Percentiles rank a stretch among this genome's conserved stretches.
Conservation (phyloP, 2,113 vertebrate species). For the Corydoras maculifer region DNA sequence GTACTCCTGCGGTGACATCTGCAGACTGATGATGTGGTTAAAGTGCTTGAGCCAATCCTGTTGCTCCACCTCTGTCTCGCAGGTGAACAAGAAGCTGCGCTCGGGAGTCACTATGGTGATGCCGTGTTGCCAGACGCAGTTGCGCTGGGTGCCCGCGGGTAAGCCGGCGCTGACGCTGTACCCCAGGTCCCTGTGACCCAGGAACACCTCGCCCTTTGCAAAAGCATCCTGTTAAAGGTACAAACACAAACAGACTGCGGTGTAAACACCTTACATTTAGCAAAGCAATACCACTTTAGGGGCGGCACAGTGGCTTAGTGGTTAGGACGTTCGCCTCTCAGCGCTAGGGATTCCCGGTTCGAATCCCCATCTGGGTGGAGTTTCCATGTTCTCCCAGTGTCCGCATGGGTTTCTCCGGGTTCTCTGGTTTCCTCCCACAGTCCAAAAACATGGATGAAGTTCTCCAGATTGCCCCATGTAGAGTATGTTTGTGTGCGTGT, state of each 20-base stretch:
- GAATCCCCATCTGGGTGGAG: no score
- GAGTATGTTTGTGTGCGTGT: no score
- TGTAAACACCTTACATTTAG: no score
- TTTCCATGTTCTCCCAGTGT: no score
- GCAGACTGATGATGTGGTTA: conserved; percentile 59
- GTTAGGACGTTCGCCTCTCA: no score
- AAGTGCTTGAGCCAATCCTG: conserved; percentile 78
- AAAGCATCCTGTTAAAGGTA: conserved; percentile 73
- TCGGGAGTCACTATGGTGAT: conserved; percentile 81
- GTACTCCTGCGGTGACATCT: conserved; percentile 84
- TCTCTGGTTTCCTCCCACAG: no score
- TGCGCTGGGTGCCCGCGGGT: conserved; percentile 65
- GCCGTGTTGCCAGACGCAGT: conserved; percentile 72
- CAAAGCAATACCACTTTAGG: no score
- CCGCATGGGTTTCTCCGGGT: no score
- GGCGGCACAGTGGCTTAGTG: no score
- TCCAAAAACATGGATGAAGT: no score
- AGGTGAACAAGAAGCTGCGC: conserved; percentile 80
- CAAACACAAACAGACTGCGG: neutral
- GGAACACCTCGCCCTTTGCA: conserved; percentile 83
- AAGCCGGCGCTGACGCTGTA: conserved; percentile 65
- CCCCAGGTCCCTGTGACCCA: conserved; percentile 74
- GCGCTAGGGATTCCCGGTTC: no score
- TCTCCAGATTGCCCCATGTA: no score
- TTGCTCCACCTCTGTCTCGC: conserved; percentile 75